Evolutionary conservation across 2,797 vertebrate species (phyloP).

Genomic region (Tiaroga cobitis): DNA sequence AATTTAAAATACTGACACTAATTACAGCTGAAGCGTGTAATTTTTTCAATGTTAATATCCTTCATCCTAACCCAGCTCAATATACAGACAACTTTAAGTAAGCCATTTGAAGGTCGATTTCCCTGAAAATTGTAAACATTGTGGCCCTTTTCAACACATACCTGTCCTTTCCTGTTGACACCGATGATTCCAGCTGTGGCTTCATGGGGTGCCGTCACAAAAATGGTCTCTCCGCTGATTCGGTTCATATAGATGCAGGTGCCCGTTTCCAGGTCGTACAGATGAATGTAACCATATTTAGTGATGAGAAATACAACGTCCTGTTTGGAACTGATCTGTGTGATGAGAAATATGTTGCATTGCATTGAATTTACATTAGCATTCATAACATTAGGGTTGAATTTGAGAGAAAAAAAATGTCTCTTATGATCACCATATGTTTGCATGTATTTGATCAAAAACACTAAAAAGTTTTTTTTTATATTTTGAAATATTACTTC

Average conservation of each 20-base stretch:
- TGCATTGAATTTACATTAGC: background rate
- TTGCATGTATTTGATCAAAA: background rate
- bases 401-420: too few relatives aligned
- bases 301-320: constrained; percentile 98
- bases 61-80: background rate
- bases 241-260: constrained; percentile 99
- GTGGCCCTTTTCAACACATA: constrained; percentile 64
- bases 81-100: background rate
- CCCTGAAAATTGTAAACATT: background rate
- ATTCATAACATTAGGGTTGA: background rate
- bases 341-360: constrained; percentile 2
- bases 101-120: constrained; percentile 1
- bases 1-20: constrained; percentile 3
- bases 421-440: background rate
- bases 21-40: background rate
- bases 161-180: constrained; percentile 98
- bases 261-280: constrained; percentile 97
- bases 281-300: constrained; percentile 97
- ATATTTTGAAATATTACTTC: background rate
- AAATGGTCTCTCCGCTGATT: constrained; percentile 98
- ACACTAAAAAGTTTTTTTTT: background rate
- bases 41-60: background rate
- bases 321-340: constrained; percentile 94
- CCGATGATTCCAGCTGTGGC: constrained; percentile 97
- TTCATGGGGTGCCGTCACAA: constrained; percentile 96